phyloP scores from a whole-genome alignment of 2,888 invertebrate species.

The Drosophila robusta region DNA sequence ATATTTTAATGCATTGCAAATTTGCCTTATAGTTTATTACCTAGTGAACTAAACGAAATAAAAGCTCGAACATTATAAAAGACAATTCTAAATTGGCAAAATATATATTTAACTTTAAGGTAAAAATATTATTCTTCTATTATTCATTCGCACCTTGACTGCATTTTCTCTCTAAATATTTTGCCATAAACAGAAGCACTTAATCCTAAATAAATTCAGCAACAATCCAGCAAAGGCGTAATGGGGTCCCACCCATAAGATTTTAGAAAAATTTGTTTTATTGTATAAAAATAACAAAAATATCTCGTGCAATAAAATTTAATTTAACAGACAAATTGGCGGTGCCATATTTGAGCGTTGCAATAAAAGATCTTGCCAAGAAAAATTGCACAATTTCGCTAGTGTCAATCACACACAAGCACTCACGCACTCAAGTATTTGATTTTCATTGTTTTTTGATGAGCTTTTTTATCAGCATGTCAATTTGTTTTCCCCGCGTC shows the following conservation, averaged over 20 bases:
- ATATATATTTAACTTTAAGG: too few relatives aligned
- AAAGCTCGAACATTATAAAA: too few relatives aligned
- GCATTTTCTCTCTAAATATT: too few relatives aligned
- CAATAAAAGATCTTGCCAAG: conserved; percentile 32
- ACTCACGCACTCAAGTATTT: background rate
- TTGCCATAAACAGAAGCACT: background rate
- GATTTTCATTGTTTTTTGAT: conserved; percentile 32
- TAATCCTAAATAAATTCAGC: conserved; percentile 6
- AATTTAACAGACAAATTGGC: conserved; percentile 16
- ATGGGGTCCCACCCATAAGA: conserved; percentile 19
- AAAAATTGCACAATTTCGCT: conserved; percentile 11
- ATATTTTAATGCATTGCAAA: background rate
- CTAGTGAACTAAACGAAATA: too few relatives aligned
- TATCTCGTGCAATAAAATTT: conserved; percentile 3
- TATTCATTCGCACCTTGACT: too few relatives aligned
- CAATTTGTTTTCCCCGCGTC: conserved; percentile 51
- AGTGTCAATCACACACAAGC: conserved; percentile 1
- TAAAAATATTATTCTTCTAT: too few relatives aligned
- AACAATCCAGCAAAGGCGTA: background rate
- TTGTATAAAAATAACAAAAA: background rate
- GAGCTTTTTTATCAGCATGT: conserved; percentile 63
- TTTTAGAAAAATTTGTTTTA: too few relatives aligned
- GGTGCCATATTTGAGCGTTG: conserved; percentile 22
- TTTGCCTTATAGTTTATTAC: too few relatives aligned
- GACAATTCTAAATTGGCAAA: too few relatives aligned